A percentile compares a stretch with the other conserved stretches of the same genome.
Evolutionary conservation across 53 echinoderm and acorn worm genomes (phyloP).

Genomic region (Zoroaster sp.): DNA sequence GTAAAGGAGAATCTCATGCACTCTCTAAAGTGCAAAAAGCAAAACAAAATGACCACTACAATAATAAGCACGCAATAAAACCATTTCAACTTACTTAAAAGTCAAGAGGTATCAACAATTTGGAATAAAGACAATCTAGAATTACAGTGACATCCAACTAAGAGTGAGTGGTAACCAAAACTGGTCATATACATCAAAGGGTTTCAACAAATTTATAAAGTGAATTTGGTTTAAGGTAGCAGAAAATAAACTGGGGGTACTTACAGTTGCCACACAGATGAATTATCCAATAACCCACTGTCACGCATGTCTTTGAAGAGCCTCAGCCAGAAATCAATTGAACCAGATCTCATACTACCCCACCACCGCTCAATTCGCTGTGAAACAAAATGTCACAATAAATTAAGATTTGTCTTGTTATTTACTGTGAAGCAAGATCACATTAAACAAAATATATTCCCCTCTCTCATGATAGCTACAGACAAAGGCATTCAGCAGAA

Average conservation of each 20-base stretch:
- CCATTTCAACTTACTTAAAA: background rate
- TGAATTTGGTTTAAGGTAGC: background rate
- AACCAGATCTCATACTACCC: slow-evolving; percentile 34
- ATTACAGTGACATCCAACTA: background rate
- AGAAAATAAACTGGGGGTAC: background rate
- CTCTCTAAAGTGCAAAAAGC: background rate
- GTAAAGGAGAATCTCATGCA: slow-evolving; percentile 37
- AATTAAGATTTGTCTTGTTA: background rate
- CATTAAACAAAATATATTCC: background rate
- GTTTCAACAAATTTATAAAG: background rate
- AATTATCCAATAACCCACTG: slow-evolving; percentile 35
- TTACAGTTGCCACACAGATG: slow-evolving; percentile 6
- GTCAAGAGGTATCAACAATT: too few relatives aligned
- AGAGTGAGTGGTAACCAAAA: background rate
- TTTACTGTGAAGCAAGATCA: background rate
- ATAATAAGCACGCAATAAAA: background rate
- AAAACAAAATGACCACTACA: background rate
- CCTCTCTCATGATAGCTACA: background rate
- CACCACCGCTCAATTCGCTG: slow-evolving; percentile 67
- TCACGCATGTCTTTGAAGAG: slow-evolving; percentile 63
- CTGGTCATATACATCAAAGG: background rate
- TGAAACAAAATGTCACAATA: background rate
- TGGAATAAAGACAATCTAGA: too few relatives aligned
- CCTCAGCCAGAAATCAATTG: slow-evolving; percentile 47
- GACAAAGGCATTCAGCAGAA: background rate